Evolutionary conservation across 2,888 invertebrate species (phyloP), one percentile per base, ranked within the genome.

Genomic region (Thecocarcelia acutangulata): DNA sequence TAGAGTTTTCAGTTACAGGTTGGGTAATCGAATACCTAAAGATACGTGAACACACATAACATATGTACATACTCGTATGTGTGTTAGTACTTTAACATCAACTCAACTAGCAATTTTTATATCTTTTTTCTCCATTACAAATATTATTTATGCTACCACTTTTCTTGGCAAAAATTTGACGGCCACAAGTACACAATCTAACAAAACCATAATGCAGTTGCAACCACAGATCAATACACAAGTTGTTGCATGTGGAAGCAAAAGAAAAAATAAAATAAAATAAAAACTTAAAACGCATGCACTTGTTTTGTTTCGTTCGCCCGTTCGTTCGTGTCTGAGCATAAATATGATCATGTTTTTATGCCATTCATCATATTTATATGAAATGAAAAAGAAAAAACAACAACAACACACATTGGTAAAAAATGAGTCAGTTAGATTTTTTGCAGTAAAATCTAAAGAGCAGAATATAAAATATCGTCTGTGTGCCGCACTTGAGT

Each of bases 321-420:
- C n/a, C n/a, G n/a, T n/a, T 19, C 37, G 48, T 58, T 77, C 48
- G 63, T 64, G 56, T 42, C 28, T 58, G 64, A 58, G 58, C 64
- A 58, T 56, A 72, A 78, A 78, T 58, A 58, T 56, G 64, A 82
- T 82, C 81, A 82, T 82, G 81, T 63, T 82, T 82, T 69, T 73
- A 21, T 74, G 73, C 81, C 77, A 77, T 82, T 82, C 64, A 82
- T 82, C 77, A 82, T 74, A 69, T 68, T 69, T 77, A 69, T 77
- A 56, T 46, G 70, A 54, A 75, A 46, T 24, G n/a, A 63, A 24
- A 56, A 9, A 3, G 8, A 17, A 21, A 48, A 63, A 21, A 46
- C 19, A 24, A 13, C 42, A 42, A 42, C 11, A n/a, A 42, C 1
- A 24, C 24, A 24, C 2, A 24, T 24, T 5, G 0, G 21, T 19